A percentile compares a stretch with the other conserved stretches of the same genome.
Evolutionary conservation across 2,797 vertebrate genomes (phyloP).

Genomic region (Muscicapa comitata): DNA sequence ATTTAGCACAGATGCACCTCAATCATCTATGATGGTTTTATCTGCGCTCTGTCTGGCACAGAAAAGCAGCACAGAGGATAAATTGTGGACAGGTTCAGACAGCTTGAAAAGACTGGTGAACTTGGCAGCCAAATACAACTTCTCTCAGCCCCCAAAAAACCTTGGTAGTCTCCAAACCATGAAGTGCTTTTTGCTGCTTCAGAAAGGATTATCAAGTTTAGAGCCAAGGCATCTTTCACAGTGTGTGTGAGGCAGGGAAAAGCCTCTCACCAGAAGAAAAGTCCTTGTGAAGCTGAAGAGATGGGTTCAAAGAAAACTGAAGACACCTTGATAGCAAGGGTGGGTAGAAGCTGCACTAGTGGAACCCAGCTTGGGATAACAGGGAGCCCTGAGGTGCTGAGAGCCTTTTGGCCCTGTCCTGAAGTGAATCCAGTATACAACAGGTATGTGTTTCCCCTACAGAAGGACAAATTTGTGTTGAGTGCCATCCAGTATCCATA

Average conservation of each 20-base stretch:
- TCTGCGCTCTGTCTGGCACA: background rate
- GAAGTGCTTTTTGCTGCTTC: background rate
- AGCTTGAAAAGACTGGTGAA: background rate
- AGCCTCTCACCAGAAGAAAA: background rate
- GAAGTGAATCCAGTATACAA: background rate
- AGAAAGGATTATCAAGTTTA: background rate
- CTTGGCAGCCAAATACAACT: background rate
- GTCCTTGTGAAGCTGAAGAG: background rate
- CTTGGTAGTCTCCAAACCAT: background rate
- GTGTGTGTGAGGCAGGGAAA: rapidly evolving
- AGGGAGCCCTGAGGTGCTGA: background rate
- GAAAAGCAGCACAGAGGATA: background rate
- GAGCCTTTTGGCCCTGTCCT: background rate
- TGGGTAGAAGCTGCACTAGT: rapidly evolving
- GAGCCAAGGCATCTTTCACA: background rate
- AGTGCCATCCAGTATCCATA: background rate
- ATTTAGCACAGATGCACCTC: background rate
- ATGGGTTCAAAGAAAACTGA: background rate
- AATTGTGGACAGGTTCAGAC: background rate
- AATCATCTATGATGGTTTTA: background rate
- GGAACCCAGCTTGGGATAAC: background rate
- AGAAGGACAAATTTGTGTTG: rapidly evolving
- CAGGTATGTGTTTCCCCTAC: background rate
- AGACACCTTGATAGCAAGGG: background rate
- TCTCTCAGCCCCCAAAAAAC: background rate